Base-by-base conservation (phyloP, 2,797 vertebrate species). In the Rhincodon typus region DNA sequence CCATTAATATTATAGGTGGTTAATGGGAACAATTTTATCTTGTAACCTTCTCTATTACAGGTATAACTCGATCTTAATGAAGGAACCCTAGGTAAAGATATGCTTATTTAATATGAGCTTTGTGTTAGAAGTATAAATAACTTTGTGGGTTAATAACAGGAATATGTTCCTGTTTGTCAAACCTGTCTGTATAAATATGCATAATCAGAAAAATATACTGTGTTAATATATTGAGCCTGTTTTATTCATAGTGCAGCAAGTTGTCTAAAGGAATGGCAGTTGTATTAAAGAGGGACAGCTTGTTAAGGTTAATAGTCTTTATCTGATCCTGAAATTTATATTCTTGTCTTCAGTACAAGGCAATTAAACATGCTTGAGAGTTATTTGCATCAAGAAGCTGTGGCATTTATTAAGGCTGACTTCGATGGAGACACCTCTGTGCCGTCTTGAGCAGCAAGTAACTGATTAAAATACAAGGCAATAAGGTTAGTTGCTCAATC, bases 21-120 rank as follows among this genome's bases (percentile, higher is more conserved):
- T 95, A 95, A 95, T 95, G 70, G 94, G 46, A 95, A 77, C 70
- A 77, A 77, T 94, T 94, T 74, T 90, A 90, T 34, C 87, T 15
- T 90, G 53, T n/a, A 77, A 19, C 42, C 46, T n/a, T 95, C 46
- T 10, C 94, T 95, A 17, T 77, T 95, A 23, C 70, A 19, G 94
- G 30, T 57, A 72, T 74, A 77, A 95, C 94, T 57, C 30, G 7
- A 53, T 57, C 30, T 77, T 77, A 95, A 95, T 95, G 70, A 95
- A 34, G 38, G n/a, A 50, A 4, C 46, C 42, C 27, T 34, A 21
- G 69, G 70, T 70, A 21, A 95, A 17, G 27, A 30, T 53, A 34
- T 74, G 30, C 53, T 77, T 94, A 94, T 74, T 50, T 74, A 34
- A 77, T 34, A n/a, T 95, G 46, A 95, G 53, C 27, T 50, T 77